phyloP scores from a whole-genome alignment of 2,797 vertebrate genomes.

The Sparidentex hasta region DNA sequence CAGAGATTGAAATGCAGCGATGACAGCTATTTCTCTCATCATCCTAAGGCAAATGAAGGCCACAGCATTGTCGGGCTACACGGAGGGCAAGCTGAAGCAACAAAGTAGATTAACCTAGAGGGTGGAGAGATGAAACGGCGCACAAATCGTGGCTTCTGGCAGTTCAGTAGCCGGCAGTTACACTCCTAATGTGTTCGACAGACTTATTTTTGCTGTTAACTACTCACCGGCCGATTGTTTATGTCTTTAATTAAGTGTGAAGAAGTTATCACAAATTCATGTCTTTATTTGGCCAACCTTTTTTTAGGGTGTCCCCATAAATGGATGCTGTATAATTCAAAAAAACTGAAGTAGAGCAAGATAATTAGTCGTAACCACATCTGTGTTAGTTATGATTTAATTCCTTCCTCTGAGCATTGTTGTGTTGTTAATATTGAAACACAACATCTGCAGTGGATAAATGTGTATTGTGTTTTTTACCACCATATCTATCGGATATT shows the following conservation, averaged over 20 bases:
- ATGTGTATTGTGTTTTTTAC: constrained; percentile 55
- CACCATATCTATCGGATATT: constrained; percentile 66
- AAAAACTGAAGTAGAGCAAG: constrained; percentile 54
- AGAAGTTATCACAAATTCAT: constrained; percentile 60
- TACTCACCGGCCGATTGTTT: constrained; percentile 68
- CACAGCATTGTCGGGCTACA: constrained; percentile 61
- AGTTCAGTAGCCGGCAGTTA: constrained; percentile 51
- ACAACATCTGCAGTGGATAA: constrained; percentile 53
- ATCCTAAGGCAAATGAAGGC: constrained; percentile 64
- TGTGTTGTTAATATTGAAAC: constrained; percentile 57
- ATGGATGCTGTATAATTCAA: constrained; percentile 34
- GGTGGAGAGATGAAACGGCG: constrained; percentile 60
- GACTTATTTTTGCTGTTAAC: constrained; percentile 55
- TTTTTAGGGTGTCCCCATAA: constrained; percentile 47
- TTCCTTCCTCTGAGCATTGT: constrained; percentile 25
- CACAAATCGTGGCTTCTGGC: constrained; percentile 62
- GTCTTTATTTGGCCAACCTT: constrained; percentile 52
- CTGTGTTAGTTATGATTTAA: constrained; percentile 25
- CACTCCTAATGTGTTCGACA: constrained; percentile 61
- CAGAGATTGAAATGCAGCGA: constrained; percentile 74
- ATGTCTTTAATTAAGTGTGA: constrained; percentile 71
- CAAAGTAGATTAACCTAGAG: constrained; percentile 71
- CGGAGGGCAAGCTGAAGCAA: constrained; percentile 56
- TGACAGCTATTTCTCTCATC: constrained; percentile 78
- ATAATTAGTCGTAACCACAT: constrained; percentile 42